Evolutionary conservation across 2,113 vertebrate genomes (phyloP).

Genomic region (Isichthys henryi): DNA sequence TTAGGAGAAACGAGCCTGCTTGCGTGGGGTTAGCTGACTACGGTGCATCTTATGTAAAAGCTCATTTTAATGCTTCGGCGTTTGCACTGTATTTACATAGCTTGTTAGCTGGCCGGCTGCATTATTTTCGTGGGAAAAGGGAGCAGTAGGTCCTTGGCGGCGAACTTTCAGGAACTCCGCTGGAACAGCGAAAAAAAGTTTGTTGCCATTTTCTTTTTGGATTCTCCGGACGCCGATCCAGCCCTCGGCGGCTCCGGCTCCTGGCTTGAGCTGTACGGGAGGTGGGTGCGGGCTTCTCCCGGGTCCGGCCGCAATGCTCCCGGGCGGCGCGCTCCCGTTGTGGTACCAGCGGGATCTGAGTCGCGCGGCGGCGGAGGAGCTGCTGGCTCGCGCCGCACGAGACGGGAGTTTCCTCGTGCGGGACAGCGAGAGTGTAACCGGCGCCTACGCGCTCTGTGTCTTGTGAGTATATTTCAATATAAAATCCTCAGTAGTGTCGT

Average conservation of each 20-base stretch:
- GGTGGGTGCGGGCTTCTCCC: conserved; percentile 36
- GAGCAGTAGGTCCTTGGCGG: conserved; percentile 32
- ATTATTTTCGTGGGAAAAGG: conserved; percentile 57
- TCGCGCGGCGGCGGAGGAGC: conserved; percentile 84
- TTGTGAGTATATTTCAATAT: conserved; percentile 67
- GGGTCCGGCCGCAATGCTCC: conserved; percentile 37
- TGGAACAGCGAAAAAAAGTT: conserved; percentile 21
- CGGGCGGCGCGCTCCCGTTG: conserved; percentile 61
- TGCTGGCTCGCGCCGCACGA: conserved; percentile 77
- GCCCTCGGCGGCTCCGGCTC: background rate
- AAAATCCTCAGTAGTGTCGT: background rate
- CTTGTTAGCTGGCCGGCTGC: conserved; percentile 2
- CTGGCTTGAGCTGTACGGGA: background rate
- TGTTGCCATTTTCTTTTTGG: background rate
- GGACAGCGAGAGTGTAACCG: conserved; percentile 86
- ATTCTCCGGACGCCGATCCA: background rate
- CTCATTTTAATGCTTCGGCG: conserved; percentile 5
- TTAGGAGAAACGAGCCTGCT: background rate
- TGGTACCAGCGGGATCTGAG: conserved; percentile 94
- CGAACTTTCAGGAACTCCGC: conserved; percentile 49
- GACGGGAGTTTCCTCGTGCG: conserved; percentile 93
- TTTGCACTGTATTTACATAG: conserved; percentile 47
- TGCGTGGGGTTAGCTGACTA: background rate
- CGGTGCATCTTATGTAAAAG: background rate
- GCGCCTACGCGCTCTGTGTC: conserved; percentile 83